These are phyloP conservation scores for Rhynchotus rufescens DNA, from an alignment of 2,797 vertebrate genomes.

Conservation along the genomic window DNA sequence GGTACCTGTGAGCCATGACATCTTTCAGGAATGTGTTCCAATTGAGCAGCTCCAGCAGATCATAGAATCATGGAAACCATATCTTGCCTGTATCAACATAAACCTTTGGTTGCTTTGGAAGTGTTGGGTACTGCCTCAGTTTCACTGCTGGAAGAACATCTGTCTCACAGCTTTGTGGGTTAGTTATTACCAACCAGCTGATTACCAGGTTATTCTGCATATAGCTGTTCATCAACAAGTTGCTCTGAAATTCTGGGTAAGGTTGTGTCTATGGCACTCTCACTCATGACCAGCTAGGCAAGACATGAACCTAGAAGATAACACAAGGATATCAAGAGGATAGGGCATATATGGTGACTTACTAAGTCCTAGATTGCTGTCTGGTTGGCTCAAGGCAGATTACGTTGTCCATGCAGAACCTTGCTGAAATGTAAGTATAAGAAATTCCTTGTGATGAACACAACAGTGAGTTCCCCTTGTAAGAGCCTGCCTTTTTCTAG, in stretches of 20 bases:
- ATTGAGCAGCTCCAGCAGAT: background rate
- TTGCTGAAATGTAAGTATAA: background rate
- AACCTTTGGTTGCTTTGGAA: background rate
- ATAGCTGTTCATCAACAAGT: background rate
- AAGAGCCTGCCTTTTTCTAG: background rate
- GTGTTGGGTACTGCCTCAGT: background rate
- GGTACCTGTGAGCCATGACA: slow-evolving; percentile 10
- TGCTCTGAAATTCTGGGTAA: background rate
- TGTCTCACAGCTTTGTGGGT: background rate
- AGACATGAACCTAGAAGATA: background rate
- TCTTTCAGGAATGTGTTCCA: slow-evolving; percentile 17
- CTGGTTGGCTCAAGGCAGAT: background rate
- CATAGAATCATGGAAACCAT: no score
- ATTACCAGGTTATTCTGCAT: background rate
- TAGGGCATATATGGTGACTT: background rate
- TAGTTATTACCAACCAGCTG: no score
- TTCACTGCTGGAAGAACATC: no score
- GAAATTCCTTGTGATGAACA: background rate
- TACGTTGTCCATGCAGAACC: background rate
- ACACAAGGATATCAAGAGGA: background rate
- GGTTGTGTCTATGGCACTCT: no score
- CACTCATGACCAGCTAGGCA: background rate
- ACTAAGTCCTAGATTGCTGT: background rate
- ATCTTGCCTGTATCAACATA: background rate
- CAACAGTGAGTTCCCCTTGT: background rate